Base-by-base conservation (phyloP, 2,888 invertebrate species). In the Gymnocheta viridis region DNA sequence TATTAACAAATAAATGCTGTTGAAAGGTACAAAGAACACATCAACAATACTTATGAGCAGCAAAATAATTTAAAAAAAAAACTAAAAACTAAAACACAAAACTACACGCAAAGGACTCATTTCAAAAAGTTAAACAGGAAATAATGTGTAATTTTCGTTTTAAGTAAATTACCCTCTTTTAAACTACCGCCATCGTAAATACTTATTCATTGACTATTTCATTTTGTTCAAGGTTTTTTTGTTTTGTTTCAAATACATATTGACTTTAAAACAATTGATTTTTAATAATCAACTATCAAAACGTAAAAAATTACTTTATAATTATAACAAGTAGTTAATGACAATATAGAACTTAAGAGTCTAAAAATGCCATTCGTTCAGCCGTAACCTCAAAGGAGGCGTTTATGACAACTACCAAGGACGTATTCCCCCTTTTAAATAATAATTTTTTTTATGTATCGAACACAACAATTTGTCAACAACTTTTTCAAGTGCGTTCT, bases 1-100 rank as follows among this genome's bases (percentile, higher is more conserved):
- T 81, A 81, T 84, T 78, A 81, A 64, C 47, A 84, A 84, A 73
- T 84, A 84, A 84, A 84, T 84, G 81, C 54, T 84, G 81, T 78
- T 84, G 84, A 84, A 84, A 84, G 84, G 62, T 67, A 41, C 4
- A 66, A 41, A 58, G 19, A n/a, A n/a, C n/a, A n/a, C 19, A 67
- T 64, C 29, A 77, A 38, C 24, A 62, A 56, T 12, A 47, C 19
- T 12, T 44, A 51, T 51, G 32, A 17, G 9, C 9, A 60, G 3
- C 14, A 38, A 54, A 54, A 22, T 44, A 12, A 70, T n/a, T n/a
- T n/a, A n/a, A 64, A 22, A 22, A 0, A 38, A 41, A 17, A 24
- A 62, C n/a, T n/a, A 4, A 14, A 27, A 41, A 27, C 4, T 27
- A 10, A 7, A 84, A 49, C 17, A 38, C 29, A 69, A 64, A 76